A percentile compares a stretch with the other conserved stretches of the same genome.
Evolutionary conservation across 2,797 vertebrate species (phyloP).

Genomic region (Poecilia velifera): DNA sequence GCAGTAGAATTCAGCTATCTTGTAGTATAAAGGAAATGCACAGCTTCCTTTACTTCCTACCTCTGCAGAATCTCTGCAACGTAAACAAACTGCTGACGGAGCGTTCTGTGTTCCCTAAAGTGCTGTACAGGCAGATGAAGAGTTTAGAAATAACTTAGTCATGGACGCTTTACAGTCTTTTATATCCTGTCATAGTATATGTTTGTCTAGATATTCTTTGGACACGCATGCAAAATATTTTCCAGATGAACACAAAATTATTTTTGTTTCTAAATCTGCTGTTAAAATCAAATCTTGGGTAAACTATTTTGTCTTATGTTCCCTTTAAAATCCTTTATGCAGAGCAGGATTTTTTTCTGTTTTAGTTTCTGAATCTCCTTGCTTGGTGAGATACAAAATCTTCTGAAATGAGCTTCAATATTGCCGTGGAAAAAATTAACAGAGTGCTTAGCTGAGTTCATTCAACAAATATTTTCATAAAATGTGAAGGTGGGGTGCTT

Average conservation of each 20-base stretch:
- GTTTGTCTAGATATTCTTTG: neutral
- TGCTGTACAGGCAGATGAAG: slow-evolving; percentile 36
- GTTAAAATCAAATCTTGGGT: neutral
- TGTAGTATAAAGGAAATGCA: slow-evolving; percentile 46
- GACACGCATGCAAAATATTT: neutral
- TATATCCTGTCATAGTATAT: neutral
- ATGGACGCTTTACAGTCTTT: neutral
- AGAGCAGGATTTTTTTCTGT: too few relatives aligned
- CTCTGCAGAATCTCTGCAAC: slow-evolving; percentile 29
- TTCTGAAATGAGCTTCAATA: neutral
- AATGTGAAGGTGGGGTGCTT: neutral
- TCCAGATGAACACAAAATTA: neutral
- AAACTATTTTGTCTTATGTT: neutral
- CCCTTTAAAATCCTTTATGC: neutral
- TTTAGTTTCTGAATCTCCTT: neutral
- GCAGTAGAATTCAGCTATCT: slow-evolving; percentile 24
- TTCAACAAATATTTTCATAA: neutral
- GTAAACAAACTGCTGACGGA: slow-evolving; percentile 45
- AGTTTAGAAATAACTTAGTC: neutral
- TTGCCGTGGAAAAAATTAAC: neutral
- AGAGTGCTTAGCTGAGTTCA: neutral
- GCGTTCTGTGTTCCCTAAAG: slow-evolving; percentile 33
- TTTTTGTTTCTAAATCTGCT: neutral
- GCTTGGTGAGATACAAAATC: neutral
- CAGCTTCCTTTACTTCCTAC: slow-evolving; percentile 42